Percentiles rank a stretch among this genome's conserved stretches.
Conservation (phyloP, 2,113 vertebrate species). For the Nansenia antarctica region DNA sequence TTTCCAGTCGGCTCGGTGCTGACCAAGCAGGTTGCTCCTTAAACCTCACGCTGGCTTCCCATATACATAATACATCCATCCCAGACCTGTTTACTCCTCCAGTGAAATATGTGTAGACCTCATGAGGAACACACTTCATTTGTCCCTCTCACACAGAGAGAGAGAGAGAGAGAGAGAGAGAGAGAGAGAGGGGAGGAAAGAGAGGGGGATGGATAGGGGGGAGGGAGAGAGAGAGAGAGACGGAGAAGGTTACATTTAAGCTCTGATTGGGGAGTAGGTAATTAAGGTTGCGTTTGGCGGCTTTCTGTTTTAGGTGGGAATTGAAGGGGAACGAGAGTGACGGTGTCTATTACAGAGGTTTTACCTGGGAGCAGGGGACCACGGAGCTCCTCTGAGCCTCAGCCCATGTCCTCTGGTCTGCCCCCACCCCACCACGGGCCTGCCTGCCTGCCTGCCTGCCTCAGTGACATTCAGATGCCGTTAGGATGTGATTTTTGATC, state of each 20-base stretch:
- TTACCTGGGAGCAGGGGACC: slow-evolving; percentile 60
- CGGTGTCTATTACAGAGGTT: slow-evolving; percentile 71
- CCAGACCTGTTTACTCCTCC: slow-evolving; percentile 51
- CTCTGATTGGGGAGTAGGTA: slow-evolving; percentile 69
- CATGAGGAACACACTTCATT: slow-evolving; percentile 46
- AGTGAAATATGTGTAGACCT: slow-evolving; percentile 57
- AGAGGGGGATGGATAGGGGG: slow-evolving; percentile 9
- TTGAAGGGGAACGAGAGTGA: slow-evolving; percentile 69
- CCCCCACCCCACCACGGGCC: slow-evolving; percentile 34
- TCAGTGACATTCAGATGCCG: slow-evolving; percentile 21
- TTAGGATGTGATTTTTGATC: slow-evolving; percentile 12
- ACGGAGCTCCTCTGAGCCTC: slow-evolving; percentile 27
- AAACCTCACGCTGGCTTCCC: slow-evolving; percentile 62
- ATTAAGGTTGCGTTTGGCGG: slow-evolving; percentile 70
- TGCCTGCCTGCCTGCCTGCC: slow-evolving; percentile 18
- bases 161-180: slow-evolving; percentile 8
- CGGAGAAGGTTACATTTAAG: slow-evolving; percentile 69
- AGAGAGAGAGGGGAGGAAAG: neutral
- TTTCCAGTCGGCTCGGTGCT: slow-evolving; percentile 66
- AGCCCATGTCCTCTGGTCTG: slow-evolving; percentile 29
- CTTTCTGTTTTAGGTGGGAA: slow-evolving; percentile 73
- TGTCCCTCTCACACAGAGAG: slow-evolving; percentile 27
- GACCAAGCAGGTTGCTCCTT: slow-evolving; percentile 69
- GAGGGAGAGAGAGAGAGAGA: neutral
- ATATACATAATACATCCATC: slow-evolving; percentile 72